Evolutionary conservation across 2,113 vertebrate genomes (phyloP).

Genomic region (Prochilodus magdalenae): DNA sequence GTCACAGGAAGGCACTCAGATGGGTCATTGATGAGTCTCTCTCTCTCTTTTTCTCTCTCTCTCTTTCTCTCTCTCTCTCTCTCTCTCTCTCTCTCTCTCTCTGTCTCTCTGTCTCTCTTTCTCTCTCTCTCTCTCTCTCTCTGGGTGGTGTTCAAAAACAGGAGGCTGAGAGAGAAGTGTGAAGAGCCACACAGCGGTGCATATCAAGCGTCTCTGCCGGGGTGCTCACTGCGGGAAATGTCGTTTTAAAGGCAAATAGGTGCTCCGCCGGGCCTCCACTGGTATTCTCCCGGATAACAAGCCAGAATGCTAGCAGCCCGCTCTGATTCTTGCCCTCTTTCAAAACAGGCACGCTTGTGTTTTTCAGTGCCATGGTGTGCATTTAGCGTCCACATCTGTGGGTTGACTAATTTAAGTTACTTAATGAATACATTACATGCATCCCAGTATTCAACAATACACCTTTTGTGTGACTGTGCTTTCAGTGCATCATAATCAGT

Average conservation of each 20-base stretch:
- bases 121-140: conserved; percentile 18
- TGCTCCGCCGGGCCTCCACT: conserved; percentile 38
- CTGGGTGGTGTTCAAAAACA: conserved; percentile 41
- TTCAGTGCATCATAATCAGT: no score
- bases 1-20: conserved; percentile 33
- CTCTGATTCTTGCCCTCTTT: neutral
- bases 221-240: conserved; percentile 31
- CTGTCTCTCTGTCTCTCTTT: conserved; percentile 23
- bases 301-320: conserved; percentile 12
- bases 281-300: conserved; percentile 45
- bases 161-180: conserved; percentile 28
- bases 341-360: neutral
- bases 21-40: conserved; percentile 39
- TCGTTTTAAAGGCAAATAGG: conserved; percentile 40
- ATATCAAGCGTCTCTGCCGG: conserved; percentile 22
- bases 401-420: no score
- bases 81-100: conserved; percentile 18
- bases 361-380: neutral
- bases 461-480: no score
- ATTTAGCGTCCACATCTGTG: neutral
- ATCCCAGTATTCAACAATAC: no score
- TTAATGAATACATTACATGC: no score
- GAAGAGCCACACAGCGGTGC: conserved; percentile 38
- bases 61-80: no score
- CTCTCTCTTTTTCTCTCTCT: neutral